A percentile compares a stretch with the other conserved stretches of the same genome.
Evolutionary conservation across 2,113 vertebrate genomes (phyloP).

Genomic region (Amblyopsis rosae): DNA sequence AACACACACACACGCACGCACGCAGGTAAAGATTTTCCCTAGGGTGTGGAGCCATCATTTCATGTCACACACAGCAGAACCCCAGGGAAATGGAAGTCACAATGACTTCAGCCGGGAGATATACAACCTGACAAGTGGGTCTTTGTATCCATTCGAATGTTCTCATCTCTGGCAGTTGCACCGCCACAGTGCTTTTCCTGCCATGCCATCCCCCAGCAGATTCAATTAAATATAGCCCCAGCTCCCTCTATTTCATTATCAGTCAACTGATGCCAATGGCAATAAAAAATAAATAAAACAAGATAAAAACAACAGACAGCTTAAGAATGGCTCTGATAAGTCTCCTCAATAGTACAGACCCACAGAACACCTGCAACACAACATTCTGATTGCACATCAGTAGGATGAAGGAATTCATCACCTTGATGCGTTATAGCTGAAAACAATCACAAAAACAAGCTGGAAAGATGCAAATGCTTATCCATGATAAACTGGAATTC

Average conservation of each 20-base stretch:
- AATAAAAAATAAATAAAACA: conserved; percentile 52
- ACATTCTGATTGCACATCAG: conserved; percentile 52
- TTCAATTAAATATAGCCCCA: conserved; percentile 60
- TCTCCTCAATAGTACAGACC: conserved; percentile 45
- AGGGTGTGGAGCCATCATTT: conserved; percentile 42
- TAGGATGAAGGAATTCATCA: conserved; percentile 31
- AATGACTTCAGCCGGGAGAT: conserved; percentile 26
- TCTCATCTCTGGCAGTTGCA: conserved; percentile 31
- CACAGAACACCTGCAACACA: conserved; percentile 58
- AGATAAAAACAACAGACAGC: conserved; percentile 46
- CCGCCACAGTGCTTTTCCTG: conserved; percentile 47
- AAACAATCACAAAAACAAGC: conserved; percentile 27
- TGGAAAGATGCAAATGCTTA: conserved; percentile 22
- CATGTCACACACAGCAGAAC: conserved; percentile 39
- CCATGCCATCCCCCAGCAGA: conserved; percentile 36
- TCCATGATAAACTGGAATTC: conserved; percentile 2
- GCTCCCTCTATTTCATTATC: conserved; percentile 45
- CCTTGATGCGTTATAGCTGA: conserved; percentile 46
- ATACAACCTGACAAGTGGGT: conserved; percentile 47
- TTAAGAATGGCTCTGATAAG: conserved; percentile 48
- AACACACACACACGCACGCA: conserved; percentile 7
- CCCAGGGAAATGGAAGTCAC: conserved; percentile 34
- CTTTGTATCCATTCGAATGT: conserved; percentile 36
- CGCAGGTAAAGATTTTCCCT: conserved; percentile 33
- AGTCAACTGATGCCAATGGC: conserved; percentile 55